Base-by-base conservation (phyloP, 1,140 invertebrate species). In the Elysia chlorotica region DNA sequence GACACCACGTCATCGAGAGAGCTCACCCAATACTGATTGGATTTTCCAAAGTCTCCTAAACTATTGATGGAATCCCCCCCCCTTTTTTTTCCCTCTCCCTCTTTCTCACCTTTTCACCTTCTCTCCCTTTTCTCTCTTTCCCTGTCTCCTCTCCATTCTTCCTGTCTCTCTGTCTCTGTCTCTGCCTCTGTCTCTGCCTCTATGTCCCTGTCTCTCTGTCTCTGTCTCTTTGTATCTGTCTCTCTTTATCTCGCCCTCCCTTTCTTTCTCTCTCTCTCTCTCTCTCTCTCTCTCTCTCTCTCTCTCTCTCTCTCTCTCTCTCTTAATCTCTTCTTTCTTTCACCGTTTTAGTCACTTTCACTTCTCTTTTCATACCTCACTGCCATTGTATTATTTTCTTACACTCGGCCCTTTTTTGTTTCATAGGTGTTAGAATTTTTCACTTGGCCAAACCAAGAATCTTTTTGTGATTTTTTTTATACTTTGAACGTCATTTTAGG, bases 181-280 rank as follows among this genome's bases (percentile, higher is more conserved):
- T 63, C 61, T 35, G 4, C 35, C 10, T 63, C 19, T 63, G 61
- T 25, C n/a, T 63, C 6, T 21, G 25, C 35, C 41, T 48, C 41
- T 10, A 14, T 48, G n/a, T 10, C 31, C 35, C 61, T 35, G 25
- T 35, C 61, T 63, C 25, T 63, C 61, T 63, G 25, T 63, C 25
- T 63, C 61, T 38, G 10, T 10, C 10, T 48, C 41, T 48, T n/a
- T 48, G 10, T 48, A 10, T 48, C 41, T 48, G 10, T 48, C 41
- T 63, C 61, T 63, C 61, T 63, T 31, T 63, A 23, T 63, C 61
- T 63, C 61, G 28, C 23, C 35, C 61, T 63, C 23, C 35, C 61
- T 63, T n/a, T 63, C 63, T 65, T 5, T 65, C 23, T 65, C 31
- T 65, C 41, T 65, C 4, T 37, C 63, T 65, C 4, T 37, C 63